Conservation (phyloP, 2,888 invertebrate genomes). For the Lasioglossum leucozonium region DNA sequence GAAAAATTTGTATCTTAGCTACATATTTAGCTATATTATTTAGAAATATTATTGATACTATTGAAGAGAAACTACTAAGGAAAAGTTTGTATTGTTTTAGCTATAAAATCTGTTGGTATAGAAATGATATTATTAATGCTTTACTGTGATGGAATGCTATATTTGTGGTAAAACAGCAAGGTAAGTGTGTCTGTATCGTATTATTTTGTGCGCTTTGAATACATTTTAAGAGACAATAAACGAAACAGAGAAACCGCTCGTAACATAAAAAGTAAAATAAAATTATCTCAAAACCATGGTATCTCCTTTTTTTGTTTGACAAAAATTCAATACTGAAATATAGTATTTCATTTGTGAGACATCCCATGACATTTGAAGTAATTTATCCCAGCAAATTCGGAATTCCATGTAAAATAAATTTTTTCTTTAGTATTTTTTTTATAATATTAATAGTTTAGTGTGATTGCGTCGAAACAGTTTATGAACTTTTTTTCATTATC, state of each 20-base stretch:
- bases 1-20: slow-evolving; percentile 1
- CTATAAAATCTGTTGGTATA: slow-evolving; percentile 11
- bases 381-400: neutral
- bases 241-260: neutral
- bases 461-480: neutral
- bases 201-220: neutral
- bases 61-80: neutral
- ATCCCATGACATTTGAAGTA: neutral
- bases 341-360: neutral
- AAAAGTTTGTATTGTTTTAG: slow-evolving; percentile 10
- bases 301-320: neutral
- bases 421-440: slow-evolving; percentile 9
- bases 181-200: slow-evolving; percentile 3
- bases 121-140: neutral
- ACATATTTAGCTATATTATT: neutral
- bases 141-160: neutral
- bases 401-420: neutral
- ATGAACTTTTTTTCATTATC: slow-evolving; percentile 1
- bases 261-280: neutral
- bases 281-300: neutral
- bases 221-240: slow-evolving; percentile 7
- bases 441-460: neutral
- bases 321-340: neutral
- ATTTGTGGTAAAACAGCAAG: slow-evolving; percentile 5
- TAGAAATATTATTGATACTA: neutral